Conservation (phyloP, 2,888 invertebrate genomes). For the Tetropium fuscum region DNA sequence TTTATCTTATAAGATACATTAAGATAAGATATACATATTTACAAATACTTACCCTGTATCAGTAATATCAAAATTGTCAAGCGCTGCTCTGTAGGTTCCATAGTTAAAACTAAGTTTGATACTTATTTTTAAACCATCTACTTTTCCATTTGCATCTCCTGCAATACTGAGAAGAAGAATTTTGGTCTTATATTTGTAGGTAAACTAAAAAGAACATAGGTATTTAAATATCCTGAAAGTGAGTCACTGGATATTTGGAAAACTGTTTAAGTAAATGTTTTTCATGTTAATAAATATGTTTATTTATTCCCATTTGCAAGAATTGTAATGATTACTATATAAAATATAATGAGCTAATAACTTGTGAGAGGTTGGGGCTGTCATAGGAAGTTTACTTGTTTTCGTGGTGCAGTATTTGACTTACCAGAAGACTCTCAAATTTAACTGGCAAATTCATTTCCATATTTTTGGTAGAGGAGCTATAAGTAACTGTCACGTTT, state of each 20-base stretch:
- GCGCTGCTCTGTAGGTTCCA: conserved; percentile 14
- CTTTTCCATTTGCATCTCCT: conserved; percentile 29
- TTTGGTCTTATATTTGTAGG: conserved; percentile 27
- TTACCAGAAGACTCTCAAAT: conserved; percentile 46
- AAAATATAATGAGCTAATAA: too few relatives aligned
- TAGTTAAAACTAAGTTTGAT: conserved; percentile 25
- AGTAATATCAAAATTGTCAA: conserved; percentile 30
- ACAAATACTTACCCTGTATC: conserved; percentile 31
- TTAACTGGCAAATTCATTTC: conserved; percentile 34
- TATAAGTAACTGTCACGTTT: conserved; percentile 59
- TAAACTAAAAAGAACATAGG: conserved; percentile 26
- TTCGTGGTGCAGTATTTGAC: conserved; percentile 13
- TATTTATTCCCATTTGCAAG: too few relatives aligned
- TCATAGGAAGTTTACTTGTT: too few relatives aligned
- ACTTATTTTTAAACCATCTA: conserved; percentile 25
- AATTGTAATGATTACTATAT: too few relatives aligned
- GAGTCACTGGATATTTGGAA: too few relatives aligned
- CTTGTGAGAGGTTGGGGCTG: too few relatives aligned
- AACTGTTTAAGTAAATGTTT: too few relatives aligned
- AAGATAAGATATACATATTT: background rate
- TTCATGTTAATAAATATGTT: too few relatives aligned
- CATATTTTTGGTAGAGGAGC: conserved; percentile 32
- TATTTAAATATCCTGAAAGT: too few relatives aligned
- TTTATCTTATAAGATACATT: background rate
- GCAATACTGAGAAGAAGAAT: conserved; percentile 19